A percentile compares a stretch with the other conserved stretches of the same genome.
Conservation (phyloP, 2,888 invertebrate species). For the Mechanitis mazaeus region DNA sequence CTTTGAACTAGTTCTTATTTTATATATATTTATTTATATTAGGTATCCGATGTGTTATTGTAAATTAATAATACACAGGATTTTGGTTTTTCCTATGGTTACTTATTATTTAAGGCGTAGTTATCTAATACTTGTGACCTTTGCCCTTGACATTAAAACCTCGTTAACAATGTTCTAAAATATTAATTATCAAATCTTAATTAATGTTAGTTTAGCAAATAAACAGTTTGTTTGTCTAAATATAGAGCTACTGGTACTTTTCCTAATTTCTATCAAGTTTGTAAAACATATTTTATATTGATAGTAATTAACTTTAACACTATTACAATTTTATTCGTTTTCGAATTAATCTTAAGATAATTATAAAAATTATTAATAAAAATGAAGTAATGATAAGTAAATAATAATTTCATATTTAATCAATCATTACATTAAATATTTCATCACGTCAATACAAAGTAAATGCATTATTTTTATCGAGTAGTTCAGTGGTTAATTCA, state of each 20-base stretch:
- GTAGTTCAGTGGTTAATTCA: constrained; percentile 21
- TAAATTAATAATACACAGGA: no score
- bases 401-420: constrained; percentile 9
- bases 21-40: no score
- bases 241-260: not conserved
- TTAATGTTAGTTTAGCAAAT: not conserved
- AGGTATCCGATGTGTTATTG: no score
- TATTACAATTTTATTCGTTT: no score
- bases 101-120: not conserved
- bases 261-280: not conserved
- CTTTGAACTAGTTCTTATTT: constrained; percentile 8
- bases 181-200: not conserved
- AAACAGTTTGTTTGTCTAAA: not conserved
- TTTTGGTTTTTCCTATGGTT: not conserved
- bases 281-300: no score
- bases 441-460: constrained; percentile 27
- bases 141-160: constrained; percentile 2
- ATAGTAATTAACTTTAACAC: no score
- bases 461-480: constrained; percentile 27
- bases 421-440: constrained; percentile 21
- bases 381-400: not conserved
- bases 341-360: no score
- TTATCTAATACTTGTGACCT: not conserved
- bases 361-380: not conserved
- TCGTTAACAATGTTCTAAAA: not conserved